Evolutionary conservation across 2,797 vertebrate species (phyloP).

Genomic region (Eurystomus glaucurus): DNA sequence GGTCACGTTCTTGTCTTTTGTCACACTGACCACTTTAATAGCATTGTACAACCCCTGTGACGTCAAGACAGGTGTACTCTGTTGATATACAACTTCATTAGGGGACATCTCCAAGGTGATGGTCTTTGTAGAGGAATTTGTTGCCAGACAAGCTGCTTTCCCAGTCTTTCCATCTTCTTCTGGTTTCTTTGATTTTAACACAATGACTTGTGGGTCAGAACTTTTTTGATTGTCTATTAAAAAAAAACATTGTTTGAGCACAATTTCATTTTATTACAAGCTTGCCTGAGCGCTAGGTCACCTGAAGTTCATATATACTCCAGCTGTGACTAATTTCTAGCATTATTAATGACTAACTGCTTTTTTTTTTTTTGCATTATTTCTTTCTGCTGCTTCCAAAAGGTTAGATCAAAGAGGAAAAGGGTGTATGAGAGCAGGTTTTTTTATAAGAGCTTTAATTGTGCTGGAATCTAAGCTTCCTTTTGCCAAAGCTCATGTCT

Average conservation of each 20-base stretch:
- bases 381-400: background rate
- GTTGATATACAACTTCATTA: background rate
- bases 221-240: background rate
- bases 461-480: background rate
- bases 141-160: conserved; percentile 54
- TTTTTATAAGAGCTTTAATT: background rate
- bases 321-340: background rate
- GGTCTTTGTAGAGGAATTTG: background rate
- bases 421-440: accelerated
- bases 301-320: background rate
- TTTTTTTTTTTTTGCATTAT: background rate
- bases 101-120: background rate
- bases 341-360: background rate
- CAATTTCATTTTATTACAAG: background rate
- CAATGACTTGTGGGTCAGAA: background rate
- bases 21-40: background rate
- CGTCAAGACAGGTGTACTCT: background rate
- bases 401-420: background rate
- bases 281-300: background rate
- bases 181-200: background rate
- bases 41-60: background rate
- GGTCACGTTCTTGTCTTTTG: background rate
- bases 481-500: background rate
- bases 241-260: accelerated
- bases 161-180: background rate